Evolutionary conservation across 2,888 invertebrate species (phyloP), one percentile per base, ranked within the genome.

Genomic region (Pristionchus maxplancki): DNA sequence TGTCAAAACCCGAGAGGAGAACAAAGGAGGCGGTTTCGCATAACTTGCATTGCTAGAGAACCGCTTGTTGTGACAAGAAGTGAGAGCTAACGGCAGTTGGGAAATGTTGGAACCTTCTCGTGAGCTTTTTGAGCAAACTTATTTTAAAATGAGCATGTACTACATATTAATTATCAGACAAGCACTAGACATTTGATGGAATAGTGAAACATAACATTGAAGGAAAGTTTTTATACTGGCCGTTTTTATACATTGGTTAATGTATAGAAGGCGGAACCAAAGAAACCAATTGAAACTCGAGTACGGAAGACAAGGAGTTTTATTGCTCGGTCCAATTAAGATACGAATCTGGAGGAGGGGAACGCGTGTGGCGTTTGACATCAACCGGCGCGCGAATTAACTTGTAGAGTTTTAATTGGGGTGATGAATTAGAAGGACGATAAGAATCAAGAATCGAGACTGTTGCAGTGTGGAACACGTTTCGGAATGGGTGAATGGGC

Each of bases 1-100:
- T 67, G 64, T 67, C 34, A 67, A 17, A 67, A 67, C 28, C 64
- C 31, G 34, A 67, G 64, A 67, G 62, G 64, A 34, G 64, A 67
- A 67, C 64, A 67, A 67, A 17, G 64, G 64, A n/a, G 31, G 64
- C 34, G 34, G 64, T 67, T 67, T 67, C 64, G 64, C 64, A 67
- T 67, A 67, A 67, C 64, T 34, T 28, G 1, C 34, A 62, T 24
- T 28, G 62, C 64, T 34, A 17, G 64, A 6, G 64, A 28, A 67
- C 34, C 64, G 64, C 64, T 67, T 34, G 64, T 67, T 58, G 64
- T 67, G 31, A 31, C 31, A 67, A 34, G 64, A 28, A 50, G 20
- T 20, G 13, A 20, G 50, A 15, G 50, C 50, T 50, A 50, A 50
- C 50, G 50, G 50, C 50, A 50, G 20, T 50, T 50, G 20, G 50